A percentile compares a stretch with the other conserved stretches of the same genome.
Conservation (phyloP, 2,797 vertebrate genomes). For the Rhabdomys pumilio region DNA sequence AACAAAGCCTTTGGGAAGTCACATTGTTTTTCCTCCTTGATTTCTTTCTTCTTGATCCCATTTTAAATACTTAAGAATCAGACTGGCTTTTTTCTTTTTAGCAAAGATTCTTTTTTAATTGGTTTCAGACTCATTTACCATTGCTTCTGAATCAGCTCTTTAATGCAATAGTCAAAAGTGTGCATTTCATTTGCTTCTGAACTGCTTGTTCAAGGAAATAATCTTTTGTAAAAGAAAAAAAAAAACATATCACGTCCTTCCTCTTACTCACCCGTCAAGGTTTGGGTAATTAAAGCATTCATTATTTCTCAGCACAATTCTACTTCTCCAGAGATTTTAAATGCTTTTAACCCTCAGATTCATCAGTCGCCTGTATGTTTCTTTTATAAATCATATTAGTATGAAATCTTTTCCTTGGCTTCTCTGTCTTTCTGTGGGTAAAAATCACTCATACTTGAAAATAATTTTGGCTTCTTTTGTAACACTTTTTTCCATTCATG, state of each 20-base stretch:
- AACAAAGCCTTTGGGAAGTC: neutral
- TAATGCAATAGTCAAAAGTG: conserved; percentile 19
- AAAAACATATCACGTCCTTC: neutral
- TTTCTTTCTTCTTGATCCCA: conserved; percentile 27
- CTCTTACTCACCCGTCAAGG: neutral
- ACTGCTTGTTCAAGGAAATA: conserved; percentile 4
- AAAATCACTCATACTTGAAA: conserved; percentile 24
- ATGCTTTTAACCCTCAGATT: neutral
- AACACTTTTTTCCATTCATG: neutral
- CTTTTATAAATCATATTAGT: conserved; percentile 17
- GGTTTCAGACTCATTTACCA: conserved; percentile 57
- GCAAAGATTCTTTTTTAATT: conserved; percentile 59
- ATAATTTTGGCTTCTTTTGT: neutral
- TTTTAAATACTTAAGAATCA: conserved; percentile 62
- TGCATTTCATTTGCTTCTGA: conserved; percentile 52
- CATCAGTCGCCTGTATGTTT: neutral
- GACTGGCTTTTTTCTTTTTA: conserved; percentile 31
- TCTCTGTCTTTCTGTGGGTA: neutral
- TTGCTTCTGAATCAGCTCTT: conserved; percentile 68
- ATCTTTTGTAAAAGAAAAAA: neutral
- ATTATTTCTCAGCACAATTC: conserved; percentile 29
- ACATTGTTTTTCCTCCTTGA: neutral
- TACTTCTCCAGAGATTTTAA: conserved; percentile 44
- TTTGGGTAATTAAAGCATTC: conserved; percentile 40
- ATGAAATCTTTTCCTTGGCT: conserved; percentile 23